phyloP scores from a whole-genome alignment of 1,140 invertebrate species.

The Theocolax elegans region DNA sequence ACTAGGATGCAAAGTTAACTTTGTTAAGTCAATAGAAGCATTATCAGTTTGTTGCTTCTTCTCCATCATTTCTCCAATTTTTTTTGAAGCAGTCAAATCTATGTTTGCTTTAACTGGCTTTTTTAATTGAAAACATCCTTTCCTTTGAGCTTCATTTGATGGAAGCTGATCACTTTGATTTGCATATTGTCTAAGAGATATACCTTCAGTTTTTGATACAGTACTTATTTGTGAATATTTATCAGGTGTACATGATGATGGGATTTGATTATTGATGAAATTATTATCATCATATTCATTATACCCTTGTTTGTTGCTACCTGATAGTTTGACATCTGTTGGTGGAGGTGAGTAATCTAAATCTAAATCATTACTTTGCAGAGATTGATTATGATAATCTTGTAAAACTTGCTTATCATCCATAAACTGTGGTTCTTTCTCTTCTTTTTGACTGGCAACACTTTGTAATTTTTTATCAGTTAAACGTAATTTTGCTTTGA shows the following conservation, averaged over 20 bases:
- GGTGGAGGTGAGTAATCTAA: neutral
- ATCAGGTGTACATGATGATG: too few species aligned
- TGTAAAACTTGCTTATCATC: neutral
- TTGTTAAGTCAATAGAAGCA: neutral
- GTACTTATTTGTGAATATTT: too few species aligned
- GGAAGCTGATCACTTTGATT: neutral
- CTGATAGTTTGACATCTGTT: too few species aligned
- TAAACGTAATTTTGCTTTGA: slow-evolving; percentile 58
- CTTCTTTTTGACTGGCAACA: slow-evolving; percentile 17
- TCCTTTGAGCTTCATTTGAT: slow-evolving; percentile 29
- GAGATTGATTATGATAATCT: neutral
- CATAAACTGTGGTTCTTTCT: neutral
- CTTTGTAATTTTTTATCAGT: slow-evolving; percentile 48
- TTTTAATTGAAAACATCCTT: slow-evolving; percentile 54
- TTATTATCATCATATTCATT: too few species aligned
- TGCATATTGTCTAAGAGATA: neutral
- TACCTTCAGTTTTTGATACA: neutral
- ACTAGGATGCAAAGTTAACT: neutral
- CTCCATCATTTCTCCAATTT: slow-evolving; percentile 52
- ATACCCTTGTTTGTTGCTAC: too few species aligned
- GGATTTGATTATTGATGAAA: too few species aligned
- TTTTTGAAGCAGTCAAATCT: slow-evolving; percentile 44
- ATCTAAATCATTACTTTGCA: slow-evolving; percentile 9
- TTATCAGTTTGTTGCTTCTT: slow-evolving; percentile 36
- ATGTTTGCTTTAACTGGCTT: slow-evolving; percentile 55